Conservation (phyloP, 2,888 invertebrate genomes). For the Polyommatus icarus region DNA sequence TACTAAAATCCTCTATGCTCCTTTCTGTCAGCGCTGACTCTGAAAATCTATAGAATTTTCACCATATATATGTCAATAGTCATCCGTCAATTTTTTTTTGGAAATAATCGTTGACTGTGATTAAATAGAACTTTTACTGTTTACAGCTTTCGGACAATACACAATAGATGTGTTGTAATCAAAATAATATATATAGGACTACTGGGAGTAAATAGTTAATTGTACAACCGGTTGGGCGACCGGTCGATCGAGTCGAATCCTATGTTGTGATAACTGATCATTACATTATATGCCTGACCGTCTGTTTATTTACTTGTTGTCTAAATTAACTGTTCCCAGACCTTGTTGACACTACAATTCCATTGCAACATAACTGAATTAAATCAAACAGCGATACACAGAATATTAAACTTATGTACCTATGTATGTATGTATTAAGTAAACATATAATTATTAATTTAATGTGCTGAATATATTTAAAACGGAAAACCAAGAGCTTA, state of each 20-base stretch:
- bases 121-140: neutral
- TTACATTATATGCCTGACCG: neutral
- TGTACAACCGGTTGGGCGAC: neutral
- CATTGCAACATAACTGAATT: neutral
- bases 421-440: neutral
- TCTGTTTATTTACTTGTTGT: slow-evolving; percentile 5
- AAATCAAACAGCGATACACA: neutral
- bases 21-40: too few relatives aligned
- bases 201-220: neutral
- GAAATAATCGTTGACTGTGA: neutral
- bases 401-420: neutral
- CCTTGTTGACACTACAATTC: neutral
- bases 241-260: neutral
- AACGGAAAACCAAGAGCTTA: too few relatives aligned
- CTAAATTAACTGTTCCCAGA: neutral
- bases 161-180: too few relatives aligned
- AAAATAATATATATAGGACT: neutral
- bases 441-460: too few relatives aligned
- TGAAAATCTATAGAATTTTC: too few relatives aligned
- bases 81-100: neutral
- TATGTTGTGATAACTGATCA: neutral
- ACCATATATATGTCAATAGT: too few relatives aligned
- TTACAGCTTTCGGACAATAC: neutral
- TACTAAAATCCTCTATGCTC: too few relatives aligned
- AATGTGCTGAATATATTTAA: too few relatives aligned